Percentiles rank a stretch among this genome's conserved stretches.
Conservation (phyloP, 2,113 vertebrate genomes). For the Cervus canadensis region DNA sequence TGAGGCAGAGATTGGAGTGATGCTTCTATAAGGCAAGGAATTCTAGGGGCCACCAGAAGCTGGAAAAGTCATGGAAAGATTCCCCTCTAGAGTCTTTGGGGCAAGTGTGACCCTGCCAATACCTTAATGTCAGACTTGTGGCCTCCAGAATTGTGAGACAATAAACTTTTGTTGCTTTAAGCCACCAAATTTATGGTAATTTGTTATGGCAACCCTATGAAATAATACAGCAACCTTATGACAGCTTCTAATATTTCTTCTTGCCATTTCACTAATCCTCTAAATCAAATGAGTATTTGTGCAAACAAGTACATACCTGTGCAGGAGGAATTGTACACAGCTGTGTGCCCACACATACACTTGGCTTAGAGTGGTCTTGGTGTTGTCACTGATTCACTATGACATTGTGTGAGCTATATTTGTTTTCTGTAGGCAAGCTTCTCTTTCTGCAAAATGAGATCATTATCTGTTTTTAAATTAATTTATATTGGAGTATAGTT, state of each 20-base stretch:
- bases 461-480: neutral
- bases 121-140: neutral
- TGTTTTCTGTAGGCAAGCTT: slow-evolving; percentile 1
- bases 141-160: neutral
- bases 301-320: neutral
- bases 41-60: neutral
- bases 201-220: neutral
- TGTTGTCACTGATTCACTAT: neutral
- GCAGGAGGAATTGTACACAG: neutral
- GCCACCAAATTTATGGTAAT: neutral
- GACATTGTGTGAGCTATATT: neutral
- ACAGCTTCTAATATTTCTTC: neutral
- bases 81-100: neutral
- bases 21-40: neutral
- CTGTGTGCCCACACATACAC: neutral
- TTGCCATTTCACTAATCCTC: neutral
- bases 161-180: slow-evolving; percentile 16
- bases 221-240: neutral
- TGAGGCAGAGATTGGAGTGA: neutral
- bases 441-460: neutral
- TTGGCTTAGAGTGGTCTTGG: neutral
- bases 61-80: neutral
- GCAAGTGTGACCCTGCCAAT: neutral
- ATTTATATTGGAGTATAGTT: neutral
- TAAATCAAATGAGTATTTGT: neutral